These are phyloP conservation scores for Hyperoplus lanceolatus DNA, from an alignment of 2,797 vertebrate genomes.

Conservation along the genomic window DNA sequence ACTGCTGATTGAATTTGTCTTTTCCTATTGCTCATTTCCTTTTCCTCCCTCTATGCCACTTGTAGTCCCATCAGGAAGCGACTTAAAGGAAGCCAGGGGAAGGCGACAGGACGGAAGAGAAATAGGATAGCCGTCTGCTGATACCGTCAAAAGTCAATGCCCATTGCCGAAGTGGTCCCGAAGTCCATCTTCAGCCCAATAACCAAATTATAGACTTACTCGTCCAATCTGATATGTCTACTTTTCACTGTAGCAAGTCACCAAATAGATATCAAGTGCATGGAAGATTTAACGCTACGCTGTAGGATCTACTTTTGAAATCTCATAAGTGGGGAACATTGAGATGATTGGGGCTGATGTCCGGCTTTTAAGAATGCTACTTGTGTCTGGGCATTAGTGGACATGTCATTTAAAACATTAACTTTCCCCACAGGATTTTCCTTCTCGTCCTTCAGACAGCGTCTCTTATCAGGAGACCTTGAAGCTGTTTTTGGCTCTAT, in stretches of 20 bases:
- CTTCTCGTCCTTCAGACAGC: slow-evolving; percentile 31
- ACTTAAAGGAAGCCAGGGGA: neutral
- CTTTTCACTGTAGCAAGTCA: neutral
- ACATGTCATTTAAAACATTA: neutral
- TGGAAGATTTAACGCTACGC: neutral
- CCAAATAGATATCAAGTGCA: neutral
- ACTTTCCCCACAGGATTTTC: slow-evolving; percentile 1
- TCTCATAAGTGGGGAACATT: neutral
- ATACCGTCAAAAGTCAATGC: neutral
- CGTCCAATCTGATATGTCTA: neutral
- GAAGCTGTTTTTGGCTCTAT: slow-evolving; percentile 38
- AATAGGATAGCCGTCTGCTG: neutral
- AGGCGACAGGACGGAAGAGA: neutral
- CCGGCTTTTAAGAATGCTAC: neutral
- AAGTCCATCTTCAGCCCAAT: neutral
- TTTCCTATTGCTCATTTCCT: slow-evolving; percentile 17
- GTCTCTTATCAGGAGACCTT: slow-evolving; percentile 43
- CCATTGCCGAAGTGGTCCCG: neutral
- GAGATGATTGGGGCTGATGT: neutral
- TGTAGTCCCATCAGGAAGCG: slow-evolving; percentile 28
- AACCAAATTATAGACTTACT: neutral
- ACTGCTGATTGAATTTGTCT: slow-evolving; percentile 42
- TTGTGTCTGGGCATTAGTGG: neutral
- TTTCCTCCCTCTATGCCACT: slow-evolving; percentile 15
- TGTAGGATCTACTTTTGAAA: neutral